Evolutionary conservation across 2,113 vertebrate genomes (phyloP).

Genomic region (Rhinolophus ferrumequinum): DNA sequence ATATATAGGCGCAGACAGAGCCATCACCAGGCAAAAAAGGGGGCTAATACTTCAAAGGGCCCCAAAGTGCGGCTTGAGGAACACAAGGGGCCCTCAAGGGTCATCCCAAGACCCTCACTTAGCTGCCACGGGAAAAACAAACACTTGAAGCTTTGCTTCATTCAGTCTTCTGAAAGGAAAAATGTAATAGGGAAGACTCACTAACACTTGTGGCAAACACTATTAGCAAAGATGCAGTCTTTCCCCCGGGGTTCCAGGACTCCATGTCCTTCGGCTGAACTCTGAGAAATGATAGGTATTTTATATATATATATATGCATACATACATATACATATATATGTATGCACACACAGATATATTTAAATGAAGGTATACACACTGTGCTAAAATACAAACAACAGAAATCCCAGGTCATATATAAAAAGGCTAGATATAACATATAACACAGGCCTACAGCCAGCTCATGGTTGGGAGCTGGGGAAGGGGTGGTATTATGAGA

Average conservation of each 20-base stretch:
- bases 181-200: slow-evolving; percentile 59
- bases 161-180: slow-evolving; percentile 58
- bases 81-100: slow-evolving; percentile 37
- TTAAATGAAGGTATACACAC: slow-evolving; percentile 63
- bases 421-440: slow-evolving; percentile 80
- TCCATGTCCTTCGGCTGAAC: slow-evolving; percentile 52
- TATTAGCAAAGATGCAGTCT: slow-evolving; percentile 55
- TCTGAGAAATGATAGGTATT: slow-evolving; percentile 14
- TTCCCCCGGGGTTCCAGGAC: background rate
- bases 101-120: slow-evolving; percentile 64
- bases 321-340: background rate
- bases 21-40: slow-evolving; percentile 19
- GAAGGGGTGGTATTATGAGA: slow-evolving; percentile 58
- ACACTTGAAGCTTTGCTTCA: slow-evolving; percentile 75
- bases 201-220: slow-evolving; percentile 74
- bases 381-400: slow-evolving; percentile 77
- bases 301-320: background rate
- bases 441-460: slow-evolving; percentile 75
- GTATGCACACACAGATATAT: slow-evolving; percentile 53
- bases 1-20: slow-evolving; percentile 14
- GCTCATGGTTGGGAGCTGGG: slow-evolving; percentile 54
- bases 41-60: slow-evolving; percentile 48
- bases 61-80: slow-evolving; percentile 61
- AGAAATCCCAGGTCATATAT: slow-evolving; percentile 74
- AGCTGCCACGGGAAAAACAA: slow-evolving; percentile 77